A percentile compares a stretch with the other conserved stretches of the same genome.
Conservation (phyloP, 2,113 vertebrate genomes). For the Lycocorax pyrrhopterus region DNA sequence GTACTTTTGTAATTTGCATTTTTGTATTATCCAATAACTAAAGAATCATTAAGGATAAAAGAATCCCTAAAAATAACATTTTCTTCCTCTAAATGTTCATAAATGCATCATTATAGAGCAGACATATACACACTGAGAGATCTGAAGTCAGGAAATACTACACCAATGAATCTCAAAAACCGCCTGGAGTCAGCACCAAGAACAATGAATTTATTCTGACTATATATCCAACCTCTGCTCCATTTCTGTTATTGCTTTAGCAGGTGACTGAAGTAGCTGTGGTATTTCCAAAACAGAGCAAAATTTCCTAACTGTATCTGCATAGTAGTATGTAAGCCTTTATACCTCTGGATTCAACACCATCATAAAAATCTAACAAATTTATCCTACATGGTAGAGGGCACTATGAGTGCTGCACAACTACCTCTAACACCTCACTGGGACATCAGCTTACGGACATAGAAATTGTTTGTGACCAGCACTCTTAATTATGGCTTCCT, state of each 20-base stretch:
- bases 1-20: neutral
- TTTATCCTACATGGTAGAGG: neutral
- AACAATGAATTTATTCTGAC: neutral
- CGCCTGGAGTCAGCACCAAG: neutral
- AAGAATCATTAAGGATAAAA: neutral
- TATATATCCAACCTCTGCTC: neutral
- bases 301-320: neutral
- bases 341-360: neutral
- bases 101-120: neutral
- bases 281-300: neutral
- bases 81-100: neutral
- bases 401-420: neutral
- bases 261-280: neutral
- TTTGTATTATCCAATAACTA: neutral
- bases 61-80: neutral
- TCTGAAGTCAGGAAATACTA: neutral
- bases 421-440: neutral
- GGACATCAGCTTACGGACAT: neutral
- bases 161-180: neutral
- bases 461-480: neutral
- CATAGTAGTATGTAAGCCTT: neutral
- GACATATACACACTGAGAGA: neutral
- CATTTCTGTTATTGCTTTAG: neutral
- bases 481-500: neutral
- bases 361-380: neutral